Percentiles rank a stretch among this genome's conserved stretches.
phyloP scores from a whole-genome alignment of 2,888 invertebrate genomes.

The Lasioglossum zephyrum region DNA sequence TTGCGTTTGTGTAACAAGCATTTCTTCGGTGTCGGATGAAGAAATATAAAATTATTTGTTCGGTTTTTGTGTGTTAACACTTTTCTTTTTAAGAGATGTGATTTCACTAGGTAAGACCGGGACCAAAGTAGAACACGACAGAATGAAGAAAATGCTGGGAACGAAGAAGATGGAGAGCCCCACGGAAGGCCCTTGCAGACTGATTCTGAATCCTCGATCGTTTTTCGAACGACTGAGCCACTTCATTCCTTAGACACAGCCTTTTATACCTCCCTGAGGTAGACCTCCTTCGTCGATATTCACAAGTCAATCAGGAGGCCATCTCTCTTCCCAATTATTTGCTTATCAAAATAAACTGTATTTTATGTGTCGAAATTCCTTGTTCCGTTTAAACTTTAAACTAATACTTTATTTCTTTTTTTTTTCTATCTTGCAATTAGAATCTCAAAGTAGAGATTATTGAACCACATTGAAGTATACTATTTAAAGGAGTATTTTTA shows the following conservation, averaged over 20 bases:
- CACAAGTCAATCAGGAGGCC: not conserved
- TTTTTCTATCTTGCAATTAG: too few relatives aligned
- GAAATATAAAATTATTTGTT: not conserved
- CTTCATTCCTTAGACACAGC: conserved; percentile 51
- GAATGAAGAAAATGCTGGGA: not conserved
- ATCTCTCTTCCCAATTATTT: not conserved
- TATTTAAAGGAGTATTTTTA: too few relatives aligned
- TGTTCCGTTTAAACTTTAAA: too few relatives aligned
- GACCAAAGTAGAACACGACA: not conserved
- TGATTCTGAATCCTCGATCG: conserved; percentile 53
- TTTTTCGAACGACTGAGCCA: conserved; percentile 60
- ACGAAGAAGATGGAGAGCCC: conserved; percentile 15
- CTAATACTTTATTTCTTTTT: too few relatives aligned
- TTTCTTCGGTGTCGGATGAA: not conserved
- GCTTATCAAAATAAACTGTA: too few relatives aligned
- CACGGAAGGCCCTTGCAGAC: conserved; percentile 18
- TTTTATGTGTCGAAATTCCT: too few relatives aligned
- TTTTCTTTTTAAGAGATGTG: not conserved
- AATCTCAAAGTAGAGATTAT: too few relatives aligned
- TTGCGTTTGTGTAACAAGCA: not conserved
- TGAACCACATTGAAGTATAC: too few relatives aligned
- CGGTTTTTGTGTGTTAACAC: not conserved
- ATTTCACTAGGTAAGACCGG: not conserved
- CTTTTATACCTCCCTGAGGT: conserved; percentile 53
- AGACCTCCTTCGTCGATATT: conserved; percentile 26